Evolutionary conservation across 2,797 vertebrate genomes (phyloP), one percentile per base, ranked within the genome.

Genomic region (Podarcis siculus): DNA sequence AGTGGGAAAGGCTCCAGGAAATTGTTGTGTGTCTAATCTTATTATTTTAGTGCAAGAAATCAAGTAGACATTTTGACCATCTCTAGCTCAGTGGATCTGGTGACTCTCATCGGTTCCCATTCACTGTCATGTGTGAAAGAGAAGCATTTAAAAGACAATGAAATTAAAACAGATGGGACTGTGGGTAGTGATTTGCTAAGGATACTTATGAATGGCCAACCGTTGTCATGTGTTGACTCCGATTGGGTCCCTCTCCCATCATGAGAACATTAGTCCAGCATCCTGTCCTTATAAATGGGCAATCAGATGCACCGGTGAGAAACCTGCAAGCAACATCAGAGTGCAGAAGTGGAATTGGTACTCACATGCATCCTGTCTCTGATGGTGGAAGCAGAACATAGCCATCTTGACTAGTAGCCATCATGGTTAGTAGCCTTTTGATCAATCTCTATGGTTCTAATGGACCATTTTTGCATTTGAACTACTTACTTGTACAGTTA

Each of bases 1-100:
- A 82, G 87, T 93, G 83, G 90, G 93, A 88, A 89, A 95, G 90
- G 95, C 91, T 94, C 91, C 91, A 82, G 30, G 25, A 69, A 91
- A 94, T 91, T 92, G 89, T 87, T 92, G 13, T 85, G 69, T 93
- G 84, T 88, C 89, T 92, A n/a, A 37, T 55, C 81, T 88, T 77
- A 45, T 72, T 91, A 55, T 64, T 91, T 82, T 73, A 78, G 72
- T 39, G 42, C 6, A 1, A 5, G 8, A 39, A 71, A 67, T 79
- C 69, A 91, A 88, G 91, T 35, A 91, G 78, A 91, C 80, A 79
- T 58, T 61, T 23, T 82, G 30, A n/a, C 30, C 83, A 13, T 84
- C 72, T 90, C 88, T 69, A 0, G 17, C 79, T 87, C 67, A 27
- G 55, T 19, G 0, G 80, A 71, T 9, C 80, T 80, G 45, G 0